phyloP scores from a whole-genome alignment of 1,140 invertebrate genomes.

The Lamellibrachia luymesi region DNA sequence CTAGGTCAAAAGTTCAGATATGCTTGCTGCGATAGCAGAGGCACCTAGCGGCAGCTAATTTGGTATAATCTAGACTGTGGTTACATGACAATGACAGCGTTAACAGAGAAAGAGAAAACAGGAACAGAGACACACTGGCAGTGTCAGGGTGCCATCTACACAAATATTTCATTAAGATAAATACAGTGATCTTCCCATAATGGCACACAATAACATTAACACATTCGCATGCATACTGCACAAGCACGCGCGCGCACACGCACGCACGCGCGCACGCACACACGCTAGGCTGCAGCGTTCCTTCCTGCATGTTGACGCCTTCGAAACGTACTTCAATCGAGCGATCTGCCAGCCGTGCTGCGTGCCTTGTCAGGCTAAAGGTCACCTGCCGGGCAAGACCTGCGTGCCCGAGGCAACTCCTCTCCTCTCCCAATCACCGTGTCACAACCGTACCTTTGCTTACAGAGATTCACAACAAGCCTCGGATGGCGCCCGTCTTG shows the following conservation, averaged over 20 bases:
- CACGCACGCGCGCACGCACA: conserved; percentile 1
- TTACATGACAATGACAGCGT: too few species aligned
- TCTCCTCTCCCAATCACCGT: not conserved
- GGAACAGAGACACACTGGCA: too few species aligned
- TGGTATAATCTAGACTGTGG: too few species aligned
- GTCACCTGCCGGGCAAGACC: not conserved
- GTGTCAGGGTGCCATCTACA: too few species aligned
- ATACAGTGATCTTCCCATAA: not conserved
- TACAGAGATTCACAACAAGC: not conserved
- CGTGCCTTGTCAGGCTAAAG: not conserved
- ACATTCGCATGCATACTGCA: not conserved
- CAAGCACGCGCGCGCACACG: not conserved
- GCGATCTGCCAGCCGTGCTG: not conserved
- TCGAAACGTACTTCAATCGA: not conserved
- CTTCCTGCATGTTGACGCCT: not conserved
- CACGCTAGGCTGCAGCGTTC: not conserved
- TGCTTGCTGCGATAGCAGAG: too few species aligned
- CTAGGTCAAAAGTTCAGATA: too few species aligned
- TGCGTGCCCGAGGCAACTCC: not conserved
- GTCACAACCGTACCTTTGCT: not conserved
- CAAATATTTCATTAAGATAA: too few species aligned
- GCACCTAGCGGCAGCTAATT: too few species aligned
- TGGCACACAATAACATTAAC: not conserved
- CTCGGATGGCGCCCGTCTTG: not conserved
- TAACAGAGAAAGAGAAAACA: too few species aligned